A percentile compares a stretch with the other conserved stretches of the same genome.
phyloP scores from a whole-genome alignment of 1,140 invertebrate genomes.

The Octopus sinensis region DNA sequence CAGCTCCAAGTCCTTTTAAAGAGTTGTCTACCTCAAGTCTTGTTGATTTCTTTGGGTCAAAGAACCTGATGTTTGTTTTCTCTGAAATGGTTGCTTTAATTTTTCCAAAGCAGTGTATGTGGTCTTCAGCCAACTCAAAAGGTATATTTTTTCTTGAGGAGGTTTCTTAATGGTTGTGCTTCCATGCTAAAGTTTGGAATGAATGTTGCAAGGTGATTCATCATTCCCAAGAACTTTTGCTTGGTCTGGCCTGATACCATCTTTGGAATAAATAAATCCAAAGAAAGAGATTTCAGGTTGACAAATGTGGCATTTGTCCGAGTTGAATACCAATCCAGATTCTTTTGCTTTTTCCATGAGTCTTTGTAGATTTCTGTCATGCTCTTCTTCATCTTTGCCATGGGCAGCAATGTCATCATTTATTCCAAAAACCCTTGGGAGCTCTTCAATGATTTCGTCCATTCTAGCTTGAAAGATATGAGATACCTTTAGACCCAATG shows the following conservation, averaged over 20 bases:
- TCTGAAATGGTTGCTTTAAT: no score
- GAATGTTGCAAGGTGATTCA: no score
- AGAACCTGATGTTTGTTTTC: no score
- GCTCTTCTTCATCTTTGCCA: slow-evolving; percentile 30
- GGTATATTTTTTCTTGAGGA: no score
- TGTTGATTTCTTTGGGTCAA: no score
- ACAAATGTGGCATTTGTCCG: slow-evolving; percentile 22
- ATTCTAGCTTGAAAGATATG: slow-evolving; percentile 48
- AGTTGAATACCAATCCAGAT: slow-evolving; percentile 30
- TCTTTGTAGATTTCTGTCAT: slow-evolving; percentile 30
- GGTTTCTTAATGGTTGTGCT: no score
- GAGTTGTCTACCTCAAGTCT: no score
- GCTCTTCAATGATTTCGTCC: slow-evolving; percentile 44
- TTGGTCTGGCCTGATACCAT: slow-evolving; percentile 50
- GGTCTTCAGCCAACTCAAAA: no score
- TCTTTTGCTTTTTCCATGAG: slow-evolving; percentile 25
- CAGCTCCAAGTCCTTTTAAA: no score
- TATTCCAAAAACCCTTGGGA: slow-evolving; percentile 47
- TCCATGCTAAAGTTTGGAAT: no score
- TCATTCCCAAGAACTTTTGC: slow-evolving; percentile 23
- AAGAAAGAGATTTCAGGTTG: slow-evolving; percentile 46
- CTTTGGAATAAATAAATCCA: slow-evolving; percentile 47
- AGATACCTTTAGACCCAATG: slow-evolving; percentile 42
- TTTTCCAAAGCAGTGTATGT: no score
- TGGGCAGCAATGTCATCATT: slow-evolving; percentile 53